Evolutionary conservation across 2,113 vertebrate genomes (phyloP).

Genomic region (Trinectes maculatus): DNA sequence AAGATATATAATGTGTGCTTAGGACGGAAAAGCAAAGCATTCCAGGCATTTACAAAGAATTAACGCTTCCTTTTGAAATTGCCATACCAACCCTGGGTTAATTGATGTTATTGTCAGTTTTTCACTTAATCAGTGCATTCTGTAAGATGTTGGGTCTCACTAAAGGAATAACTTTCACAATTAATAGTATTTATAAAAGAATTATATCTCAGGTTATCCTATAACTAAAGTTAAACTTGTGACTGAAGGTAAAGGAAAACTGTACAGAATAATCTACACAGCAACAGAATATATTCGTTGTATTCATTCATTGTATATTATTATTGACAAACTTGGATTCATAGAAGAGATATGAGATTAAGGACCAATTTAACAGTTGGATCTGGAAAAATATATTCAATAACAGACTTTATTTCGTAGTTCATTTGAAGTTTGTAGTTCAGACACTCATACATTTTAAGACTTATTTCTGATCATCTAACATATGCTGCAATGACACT

Average conservation of each 20-base stretch:
- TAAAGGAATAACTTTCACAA: conserved; percentile 51
- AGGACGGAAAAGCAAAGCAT: conserved; percentile 84
- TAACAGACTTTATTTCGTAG: too few relatives aligned
- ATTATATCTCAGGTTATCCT: not conserved
- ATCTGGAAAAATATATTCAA: not conserved
- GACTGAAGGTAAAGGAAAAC: not conserved
- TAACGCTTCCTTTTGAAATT: conserved; percentile 79
- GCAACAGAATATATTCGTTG: too few relatives aligned
- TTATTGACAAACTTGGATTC: not conserved
- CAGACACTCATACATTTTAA: not conserved
- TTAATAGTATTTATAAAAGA: not conserved
- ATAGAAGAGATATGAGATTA: not conserved
- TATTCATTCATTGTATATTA: too few relatives aligned
- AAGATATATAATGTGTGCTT: conserved; percentile 74
- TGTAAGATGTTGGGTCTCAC: conserved; percentile 66
- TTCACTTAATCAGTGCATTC: conserved; percentile 28
- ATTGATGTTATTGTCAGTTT: not conserved
- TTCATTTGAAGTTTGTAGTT: conserved; percentile 20
- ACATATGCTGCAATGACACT: not conserved
- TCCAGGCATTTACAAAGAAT: conserved; percentile 79
- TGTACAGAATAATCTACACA: too few relatives aligned
- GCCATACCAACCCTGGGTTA: not conserved
- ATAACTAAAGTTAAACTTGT: not conserved
- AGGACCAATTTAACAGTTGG: not conserved
- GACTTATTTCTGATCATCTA: not conserved